Percentiles rank a stretch among this genome's conserved stretches.
Evolutionary conservation across 1,140 invertebrate species (phyloP).

Genomic region (Rhyzopertha dominica): DNA sequence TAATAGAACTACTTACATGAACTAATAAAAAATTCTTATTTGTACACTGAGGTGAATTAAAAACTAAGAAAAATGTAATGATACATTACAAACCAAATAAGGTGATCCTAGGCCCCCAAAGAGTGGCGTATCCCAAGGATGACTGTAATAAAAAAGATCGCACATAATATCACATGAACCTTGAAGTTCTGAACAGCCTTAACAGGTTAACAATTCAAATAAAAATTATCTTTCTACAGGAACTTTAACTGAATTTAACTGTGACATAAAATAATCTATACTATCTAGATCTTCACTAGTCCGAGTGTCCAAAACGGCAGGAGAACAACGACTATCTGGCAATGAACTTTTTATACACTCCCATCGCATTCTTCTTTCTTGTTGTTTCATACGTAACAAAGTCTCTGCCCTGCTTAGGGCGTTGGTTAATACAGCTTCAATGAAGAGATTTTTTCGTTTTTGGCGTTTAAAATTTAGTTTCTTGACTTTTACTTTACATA

Average conservation of each 20-base stretch:
- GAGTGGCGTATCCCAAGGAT: conserved; percentile 20
- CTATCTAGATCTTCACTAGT: conserved; percentile 33
- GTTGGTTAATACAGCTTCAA: conserved; percentile 46
- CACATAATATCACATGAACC: conserved; percentile 40
- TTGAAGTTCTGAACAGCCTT: conserved; percentile 15
- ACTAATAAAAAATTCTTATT: conserved; percentile 19
- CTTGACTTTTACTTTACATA: conserved; percentile 46
- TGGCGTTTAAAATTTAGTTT: conserved; percentile 42
- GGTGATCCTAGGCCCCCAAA: conserved; percentile 21
- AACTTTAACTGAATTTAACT: conserved; percentile 30
- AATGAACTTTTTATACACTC: conserved; percentile 43
- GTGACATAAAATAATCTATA: conserved; percentile 35
- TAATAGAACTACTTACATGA: no score
- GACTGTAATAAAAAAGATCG: conserved; percentile 41
- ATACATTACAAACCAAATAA: conserved; percentile 41
- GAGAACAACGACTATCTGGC: conserved; percentile 24
- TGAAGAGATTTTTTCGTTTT: conserved; percentile 44
- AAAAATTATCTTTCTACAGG: conserved; percentile 24
- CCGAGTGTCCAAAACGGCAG: conserved; percentile 20
- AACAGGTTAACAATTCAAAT: conserved; percentile 18
- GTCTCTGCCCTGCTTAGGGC: conserved; percentile 44
- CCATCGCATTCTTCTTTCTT: conserved; percentile 44
- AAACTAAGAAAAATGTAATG: conserved; percentile 23
- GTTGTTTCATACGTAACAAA: conserved; percentile 46
- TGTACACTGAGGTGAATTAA: no score